Percentiles rank a stretch among this genome's conserved stretches.
Evolutionary conservation across 2,113 vertebrate genomes (phyloP).

Genomic region (Ardeotis arabs): DNA sequence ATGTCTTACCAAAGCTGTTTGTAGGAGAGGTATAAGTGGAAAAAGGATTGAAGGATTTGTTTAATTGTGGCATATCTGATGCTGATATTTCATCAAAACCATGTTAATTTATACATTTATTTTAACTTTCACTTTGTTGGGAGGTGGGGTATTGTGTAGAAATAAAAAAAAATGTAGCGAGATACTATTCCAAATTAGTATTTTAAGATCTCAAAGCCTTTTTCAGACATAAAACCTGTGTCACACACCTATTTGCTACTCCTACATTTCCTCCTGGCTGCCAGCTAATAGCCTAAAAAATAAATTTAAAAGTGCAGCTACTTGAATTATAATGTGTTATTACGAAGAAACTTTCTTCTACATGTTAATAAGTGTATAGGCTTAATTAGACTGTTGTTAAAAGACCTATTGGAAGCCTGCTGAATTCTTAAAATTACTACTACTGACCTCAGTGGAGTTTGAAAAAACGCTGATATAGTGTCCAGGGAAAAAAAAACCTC

Average conservation of each 20-base stretch:
- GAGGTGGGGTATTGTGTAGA: fast-evolving
- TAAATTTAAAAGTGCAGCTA: neutral
- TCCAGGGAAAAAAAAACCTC: neutral
- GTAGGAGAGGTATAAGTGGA: neutral
- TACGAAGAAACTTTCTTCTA: neutral
- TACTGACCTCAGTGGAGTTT: neutral
- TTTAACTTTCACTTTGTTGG: neutral
- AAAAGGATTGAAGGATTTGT: neutral
- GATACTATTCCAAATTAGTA: neutral
- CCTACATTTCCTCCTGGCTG: neutral
- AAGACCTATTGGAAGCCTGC: neutral
- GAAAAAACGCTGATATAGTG: neutral
- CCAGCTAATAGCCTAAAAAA: neutral
- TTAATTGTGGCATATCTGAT: neutral
- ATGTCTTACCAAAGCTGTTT: neutral
- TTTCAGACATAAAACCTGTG: neutral
- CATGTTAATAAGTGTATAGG: neutral
- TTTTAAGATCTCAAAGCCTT: neutral
- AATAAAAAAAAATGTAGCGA: neutral
- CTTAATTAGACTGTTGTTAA: neutral
- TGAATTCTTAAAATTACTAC: neutral
- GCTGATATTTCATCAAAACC: neutral
- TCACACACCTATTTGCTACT: neutral
- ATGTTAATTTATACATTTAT: neutral
- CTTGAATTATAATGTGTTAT: neutral